Evolutionary conservation across 1,140 invertebrate genomes (phyloP), one percentile per base, ranked within the genome.

Genomic region (Ridgeia piscesae): DNA sequence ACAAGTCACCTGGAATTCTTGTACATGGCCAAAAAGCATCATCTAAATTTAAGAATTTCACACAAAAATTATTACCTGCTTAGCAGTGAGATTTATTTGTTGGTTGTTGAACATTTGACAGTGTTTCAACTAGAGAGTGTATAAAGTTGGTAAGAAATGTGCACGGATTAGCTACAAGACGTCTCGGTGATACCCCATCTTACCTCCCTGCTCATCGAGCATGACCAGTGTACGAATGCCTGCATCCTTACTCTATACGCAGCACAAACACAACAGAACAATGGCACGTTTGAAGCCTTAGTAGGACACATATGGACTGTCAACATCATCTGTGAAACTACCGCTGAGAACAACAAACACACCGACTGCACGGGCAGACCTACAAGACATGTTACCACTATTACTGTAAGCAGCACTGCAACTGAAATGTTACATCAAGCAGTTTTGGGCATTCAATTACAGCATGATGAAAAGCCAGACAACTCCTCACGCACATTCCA

Each of bases 181-280:
- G 17, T 77, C 58, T 9, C 17, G 17, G 58, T 2, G 17, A 77
- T 11, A 33, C 42, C 33, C 91, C 17, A n/a, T 48, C 92, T 92
- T 98, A 99, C 98, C 98, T 98, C 98, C 98, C 98, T 99, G 99
- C 97, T 99, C 99, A 97, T 99, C 99, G 97, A 99, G 97, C 97
- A 98, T 98, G 97, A 99, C 99, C 97, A 99, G 97, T 97, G 98
- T 99, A 96, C 98, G 98, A 97, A 99, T 99, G 96, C 98, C 99
- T 96, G 98, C 98, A 97, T 99, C 99, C 98, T 99, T 99, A 97
- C 98, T 99, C 98, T 99, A 89, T 21, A 77, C 2, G 58, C 58
- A 77, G 58, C 58, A 77, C 11, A 21, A 4, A 21, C 11, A 77
- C 58, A 77, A 77, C 17, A 77, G 58, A 77, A 77, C 58, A 77